Base-by-base conservation (phyloP, 2,888 invertebrate genomes). In the Barypeithes pellucidus region DNA sequence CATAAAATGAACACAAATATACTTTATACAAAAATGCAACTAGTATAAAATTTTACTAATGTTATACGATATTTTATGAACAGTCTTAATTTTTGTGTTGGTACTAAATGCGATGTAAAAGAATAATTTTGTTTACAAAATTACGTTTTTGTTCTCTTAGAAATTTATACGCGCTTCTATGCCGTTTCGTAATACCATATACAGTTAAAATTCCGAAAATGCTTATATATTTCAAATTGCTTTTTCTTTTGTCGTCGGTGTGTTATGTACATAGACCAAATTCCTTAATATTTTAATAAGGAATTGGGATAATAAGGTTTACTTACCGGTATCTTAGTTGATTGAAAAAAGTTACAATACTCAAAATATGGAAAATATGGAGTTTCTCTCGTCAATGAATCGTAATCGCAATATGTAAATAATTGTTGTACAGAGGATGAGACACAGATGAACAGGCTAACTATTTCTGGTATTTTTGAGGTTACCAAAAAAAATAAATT, bases 31-130 rank as follows among this genome's bases (percentile, higher is more conserved):
- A 76, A 79, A 79, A 79, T 76, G 78, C 76, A 79, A 80, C 79
- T 80, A 80, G 80, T 79, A 80, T 78, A 81, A 81, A 82, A 79
- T 81, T 74, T 73, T 16, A 82, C 82, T 80, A 81, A 80, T 79
- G 79, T 67, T 72, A 60, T 72, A 72, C 72, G 67, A 67, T 72
- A 66, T 72, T 72, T 80, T 80, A 52, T 75, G 79, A 82, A 84
- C 84, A 84, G 84, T 84, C 84, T 84, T 83, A 79, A 78, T 66
- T 72, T 60, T 61, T 67, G 61, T 72, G 59, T 72, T 66, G 65
- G 47, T 71, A 59, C 80, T 82, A 82, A 83, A 82, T 82, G 82
- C 81, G 80, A 80, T 81, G 83, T 84, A 84, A 83, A 84, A 84
- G 83, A 84, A 84, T 84, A 83, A 79, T 82, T 82, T 66, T 75